A percentile compares a stretch with the other conserved stretches of the same genome.
These are phyloP conservation scores for Macrostomum lignano DNA, from an alignment of 1,140 invertebrate species.

Conservation along the genomic window DNA sequence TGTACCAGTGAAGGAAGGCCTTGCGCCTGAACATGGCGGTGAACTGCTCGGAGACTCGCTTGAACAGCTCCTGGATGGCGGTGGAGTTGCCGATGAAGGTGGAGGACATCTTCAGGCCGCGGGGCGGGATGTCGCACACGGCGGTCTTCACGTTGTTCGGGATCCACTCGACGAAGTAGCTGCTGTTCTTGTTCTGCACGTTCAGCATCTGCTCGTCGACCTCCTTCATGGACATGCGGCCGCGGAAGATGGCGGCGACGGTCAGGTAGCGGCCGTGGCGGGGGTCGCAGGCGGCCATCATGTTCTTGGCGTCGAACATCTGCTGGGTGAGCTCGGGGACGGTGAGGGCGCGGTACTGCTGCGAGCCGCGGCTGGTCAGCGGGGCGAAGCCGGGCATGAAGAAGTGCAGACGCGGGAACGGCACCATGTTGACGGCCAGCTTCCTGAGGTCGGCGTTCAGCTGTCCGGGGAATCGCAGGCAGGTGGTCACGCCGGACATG, in stretches of 20 bases:
- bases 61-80: too few species aligned
- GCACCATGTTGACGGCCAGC: conserved; percentile 47
- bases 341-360: conserved; percentile 31
- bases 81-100: too few species aligned
- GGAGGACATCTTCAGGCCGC: too few species aligned
- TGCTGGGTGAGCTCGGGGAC: conserved; percentile 34
- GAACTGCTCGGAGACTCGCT: too few species aligned
- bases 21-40: too few species aligned
- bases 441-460: conserved; percentile 55
- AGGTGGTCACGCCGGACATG: conserved; percentile 49
- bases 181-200: too few species aligned
- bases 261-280: conserved; percentile 36
- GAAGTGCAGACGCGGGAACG: conserved; percentile 44
- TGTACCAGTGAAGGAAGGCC: too few species aligned
- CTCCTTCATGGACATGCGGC: conserved; percentile 78
- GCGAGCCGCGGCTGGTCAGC: conserved; percentile 32
- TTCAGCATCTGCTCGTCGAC: conserved; percentile 42
- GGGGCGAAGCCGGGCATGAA: conserved; percentile 51
- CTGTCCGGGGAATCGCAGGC: conserved; percentile 46
- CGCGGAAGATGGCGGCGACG: conserved; percentile 51
- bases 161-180: too few species aligned
- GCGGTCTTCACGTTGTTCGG: too few species aligned
- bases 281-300: conserved; percentile 46
- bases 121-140: too few species aligned
- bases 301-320: conserved; percentile 44